Evolutionary conservation across 2,888 invertebrate genomes (phyloP).

Genomic region (Hemicrepidius hirtus): DNA sequence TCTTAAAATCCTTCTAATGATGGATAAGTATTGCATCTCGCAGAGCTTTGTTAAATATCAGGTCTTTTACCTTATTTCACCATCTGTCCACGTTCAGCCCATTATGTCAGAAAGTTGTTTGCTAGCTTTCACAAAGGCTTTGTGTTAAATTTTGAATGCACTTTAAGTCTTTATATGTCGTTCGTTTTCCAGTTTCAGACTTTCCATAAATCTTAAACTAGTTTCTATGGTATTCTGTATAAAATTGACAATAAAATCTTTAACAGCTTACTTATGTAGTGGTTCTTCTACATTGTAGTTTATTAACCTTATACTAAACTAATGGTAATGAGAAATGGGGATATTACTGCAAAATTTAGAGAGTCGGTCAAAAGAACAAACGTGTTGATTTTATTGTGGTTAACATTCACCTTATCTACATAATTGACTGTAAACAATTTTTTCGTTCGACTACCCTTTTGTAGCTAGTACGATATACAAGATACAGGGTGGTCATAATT

Average conservation of each 20-base stretch:
- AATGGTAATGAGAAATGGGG: too few species aligned
- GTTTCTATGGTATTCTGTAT: not conserved
- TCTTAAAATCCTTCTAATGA: conserved; percentile 56
- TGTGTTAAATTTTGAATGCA: conserved; percentile 33
- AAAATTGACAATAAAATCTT: not conserved
- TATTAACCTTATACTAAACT: too few species aligned
- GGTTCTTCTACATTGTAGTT: not conserved
- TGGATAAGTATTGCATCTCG: conserved; percentile 52
- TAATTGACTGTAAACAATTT: too few species aligned
- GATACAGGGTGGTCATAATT: too few species aligned
- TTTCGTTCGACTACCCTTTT: too few species aligned
- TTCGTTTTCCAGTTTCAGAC: not conserved
- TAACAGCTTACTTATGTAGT: conserved; percentile 1
- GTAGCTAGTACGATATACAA: too few species aligned
- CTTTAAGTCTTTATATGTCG: conserved; percentile 16
- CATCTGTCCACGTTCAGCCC: conserved; percentile 41
- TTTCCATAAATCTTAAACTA: conserved; percentile 2
- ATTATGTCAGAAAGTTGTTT: conserved; percentile 41
- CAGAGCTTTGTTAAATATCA: conserved; percentile 31
- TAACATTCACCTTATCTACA: too few species aligned
- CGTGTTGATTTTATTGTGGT: too few species aligned
- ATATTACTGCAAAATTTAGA: too few species aligned
- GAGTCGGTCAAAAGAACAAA: too few species aligned
- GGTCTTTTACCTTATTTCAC: conserved; percentile 29
- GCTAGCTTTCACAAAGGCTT: conserved; percentile 37